A percentile compares a stretch with the other conserved stretches of the same genome.
Evolutionary conservation across 2,797 vertebrate genomes (phyloP).

Genomic region (Dendrocincla fuliginosa): DNA sequence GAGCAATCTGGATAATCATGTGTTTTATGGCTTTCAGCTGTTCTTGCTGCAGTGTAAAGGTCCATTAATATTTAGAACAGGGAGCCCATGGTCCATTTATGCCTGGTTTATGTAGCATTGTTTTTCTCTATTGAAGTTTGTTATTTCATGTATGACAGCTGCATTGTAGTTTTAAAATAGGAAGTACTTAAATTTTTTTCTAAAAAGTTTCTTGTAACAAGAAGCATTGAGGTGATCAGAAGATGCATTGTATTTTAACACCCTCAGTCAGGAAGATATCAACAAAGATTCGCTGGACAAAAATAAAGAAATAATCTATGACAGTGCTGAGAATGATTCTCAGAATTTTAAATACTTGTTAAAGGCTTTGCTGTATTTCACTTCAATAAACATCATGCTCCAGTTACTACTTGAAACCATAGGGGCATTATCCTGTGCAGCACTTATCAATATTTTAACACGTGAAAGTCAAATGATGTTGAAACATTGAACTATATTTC

Average conservation of each 20-base stretch:
- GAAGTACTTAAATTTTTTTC: neutral
- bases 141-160: neutral
- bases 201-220: neutral
- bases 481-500: constrained; percentile 89
- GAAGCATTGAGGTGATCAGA: neutral
- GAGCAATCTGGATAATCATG: constrained; percentile 39
- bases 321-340: constrained; percentile 68
- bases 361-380: constrained; percentile 83
- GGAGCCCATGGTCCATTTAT: constrained; percentile 5
- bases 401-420: constrained; percentile 78
- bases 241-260: constrained; percentile 41
- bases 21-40: constrained; percentile 47
- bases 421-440: constrained; percentile 79
- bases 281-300: constrained; percentile 46
- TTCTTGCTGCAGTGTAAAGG: constrained; percentile 1
- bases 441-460: constrained; percentile 90
- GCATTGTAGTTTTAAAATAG: neutral
- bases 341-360: constrained; percentile 82
- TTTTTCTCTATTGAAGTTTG: constrained; percentile 35
- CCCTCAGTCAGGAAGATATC: constrained; percentile 29
- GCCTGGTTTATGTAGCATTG: neutral
- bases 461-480: constrained; percentile 93
- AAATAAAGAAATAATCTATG: constrained; percentile 57
- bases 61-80: constrained; percentile 67
- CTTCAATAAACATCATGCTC: constrained; percentile 83